Conservation (phyloP, 1,140 invertebrate genomes). For the Drosophila carrolli region DNA sequence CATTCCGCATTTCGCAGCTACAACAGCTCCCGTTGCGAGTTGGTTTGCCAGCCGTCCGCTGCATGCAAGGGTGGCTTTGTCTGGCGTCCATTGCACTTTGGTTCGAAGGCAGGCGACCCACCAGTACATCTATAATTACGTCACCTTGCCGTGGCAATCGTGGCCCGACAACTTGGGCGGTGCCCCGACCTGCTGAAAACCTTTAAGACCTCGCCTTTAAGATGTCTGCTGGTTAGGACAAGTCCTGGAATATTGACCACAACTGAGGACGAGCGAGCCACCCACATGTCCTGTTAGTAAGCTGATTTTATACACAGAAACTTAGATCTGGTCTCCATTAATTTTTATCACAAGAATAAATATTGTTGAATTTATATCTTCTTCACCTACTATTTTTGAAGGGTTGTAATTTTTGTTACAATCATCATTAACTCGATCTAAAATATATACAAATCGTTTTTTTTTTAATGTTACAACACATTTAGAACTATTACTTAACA, state of each 20-base stretch:
- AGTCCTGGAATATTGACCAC: slow-evolving; percentile 45
- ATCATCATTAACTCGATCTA: too few species aligned
- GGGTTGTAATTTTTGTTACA: too few species aligned
- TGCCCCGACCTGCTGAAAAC: slow-evolving; percentile 1
- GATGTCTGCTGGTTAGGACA: slow-evolving; percentile 7
- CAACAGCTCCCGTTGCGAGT: slow-evolving; percentile 37
- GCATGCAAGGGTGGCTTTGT: slow-evolving; percentile 55
- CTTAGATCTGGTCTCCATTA: background rate
- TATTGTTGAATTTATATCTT: too few species aligned
- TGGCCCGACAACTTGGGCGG: slow-evolving; percentile 36
- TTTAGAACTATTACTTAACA: background rate
- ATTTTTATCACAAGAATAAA: too few species aligned
- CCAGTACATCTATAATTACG: slow-evolving; percentile 80
- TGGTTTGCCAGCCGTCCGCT: slow-evolving; percentile 36
- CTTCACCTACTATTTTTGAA: too few species aligned
- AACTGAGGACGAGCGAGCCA: slow-evolving; percentile 47
- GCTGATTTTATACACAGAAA: slow-evolving; percentile 36
- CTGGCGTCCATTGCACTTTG: slow-evolving; percentile 71
- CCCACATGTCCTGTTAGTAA: slow-evolving; percentile 54
- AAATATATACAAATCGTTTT: too few species aligned
- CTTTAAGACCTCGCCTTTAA: slow-evolving; percentile 33
- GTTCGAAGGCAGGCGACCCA: slow-evolving; percentile 37
- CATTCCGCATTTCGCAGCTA: slow-evolving; percentile 27
- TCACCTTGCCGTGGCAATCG: slow-evolving; percentile 64
- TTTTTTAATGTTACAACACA: too few species aligned